Conservation (phyloP, 2,797 vertebrate species). For the Thunnus albacares region DNA sequence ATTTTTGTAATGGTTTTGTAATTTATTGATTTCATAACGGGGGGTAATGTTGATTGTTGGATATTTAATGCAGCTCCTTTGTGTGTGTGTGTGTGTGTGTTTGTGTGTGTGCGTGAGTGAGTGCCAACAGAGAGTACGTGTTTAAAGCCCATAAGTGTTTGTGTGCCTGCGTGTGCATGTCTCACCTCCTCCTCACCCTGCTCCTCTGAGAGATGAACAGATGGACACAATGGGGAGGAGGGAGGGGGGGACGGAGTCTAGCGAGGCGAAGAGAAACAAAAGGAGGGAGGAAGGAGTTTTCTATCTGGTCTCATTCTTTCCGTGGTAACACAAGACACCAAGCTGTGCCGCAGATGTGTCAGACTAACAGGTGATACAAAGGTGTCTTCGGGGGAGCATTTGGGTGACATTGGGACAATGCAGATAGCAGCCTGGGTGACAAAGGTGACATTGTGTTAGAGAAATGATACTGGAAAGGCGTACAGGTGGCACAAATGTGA, state of each 20-base stretch:
- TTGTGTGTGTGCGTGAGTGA: background rate
- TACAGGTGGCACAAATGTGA: slow-evolving; percentile 52
- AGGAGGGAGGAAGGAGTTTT: slow-evolving; percentile 64
- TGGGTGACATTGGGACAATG: slow-evolving; percentile 44
- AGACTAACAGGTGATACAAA: slow-evolving; percentile 78
- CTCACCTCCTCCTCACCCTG: slow-evolving; percentile 79
- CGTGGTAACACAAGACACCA: slow-evolving; percentile 51
- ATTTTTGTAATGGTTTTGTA: background rate
- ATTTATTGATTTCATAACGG: background rate
- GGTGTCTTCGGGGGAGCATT: slow-evolving; percentile 57
- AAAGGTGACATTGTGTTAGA: slow-evolving; percentile 58
- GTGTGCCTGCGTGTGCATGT: slow-evolving; percentile 66
- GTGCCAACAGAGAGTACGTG: slow-evolving; percentile 55
- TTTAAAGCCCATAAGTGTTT: slow-evolving; percentile 73
- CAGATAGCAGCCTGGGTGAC: slow-evolving; percentile 35
- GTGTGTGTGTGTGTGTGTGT: slow-evolving; percentile 27
- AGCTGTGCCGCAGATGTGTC: slow-evolving; percentile 67
- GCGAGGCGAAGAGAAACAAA: slow-evolving; percentile 65
- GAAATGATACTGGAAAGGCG: slow-evolving; percentile 29
- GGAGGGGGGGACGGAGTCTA: slow-evolving; percentile 44
- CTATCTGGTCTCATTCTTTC: slow-evolving; percentile 46
- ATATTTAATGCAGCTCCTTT: slow-evolving; percentile 9
- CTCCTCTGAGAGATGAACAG: slow-evolving; percentile 79
- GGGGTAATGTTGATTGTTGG: slow-evolving; percentile 4
- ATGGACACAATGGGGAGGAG: slow-evolving; percentile 76